Conservation (phyloP, 2,888 invertebrate genomes). For the Limnephilus marmoratus region DNA sequence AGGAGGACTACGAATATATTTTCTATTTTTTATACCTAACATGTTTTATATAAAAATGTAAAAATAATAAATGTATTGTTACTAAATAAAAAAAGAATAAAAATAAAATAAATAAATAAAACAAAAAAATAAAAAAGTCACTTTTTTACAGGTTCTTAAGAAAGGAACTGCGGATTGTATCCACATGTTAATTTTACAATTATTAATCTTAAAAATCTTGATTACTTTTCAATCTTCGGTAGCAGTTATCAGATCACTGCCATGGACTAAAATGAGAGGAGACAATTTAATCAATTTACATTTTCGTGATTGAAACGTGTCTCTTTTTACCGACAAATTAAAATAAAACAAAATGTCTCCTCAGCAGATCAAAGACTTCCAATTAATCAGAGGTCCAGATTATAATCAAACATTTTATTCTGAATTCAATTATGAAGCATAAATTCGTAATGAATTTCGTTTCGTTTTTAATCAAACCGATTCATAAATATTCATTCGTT, state of each 20-base stretch:
- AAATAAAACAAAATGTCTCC: conserved; percentile 2
- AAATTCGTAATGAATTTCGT: conserved; percentile 51
- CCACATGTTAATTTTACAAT: too few relatives aligned
- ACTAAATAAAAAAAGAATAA: too few relatives aligned
- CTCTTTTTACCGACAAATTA: background rate
- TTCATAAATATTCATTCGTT: conserved; percentile 56
- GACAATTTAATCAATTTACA: background rate
- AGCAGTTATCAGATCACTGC: background rate
- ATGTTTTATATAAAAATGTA: too few relatives aligned
- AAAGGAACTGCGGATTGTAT: too few relatives aligned
- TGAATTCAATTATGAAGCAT: conserved; percentile 33
- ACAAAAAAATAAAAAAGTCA: too few relatives aligned
- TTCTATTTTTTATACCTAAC: too few relatives aligned
- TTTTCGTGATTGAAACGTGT: background rate
- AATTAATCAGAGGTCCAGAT: conserved; percentile 51
- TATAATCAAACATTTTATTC: conserved; percentile 62
- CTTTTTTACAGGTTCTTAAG: too few relatives aligned
- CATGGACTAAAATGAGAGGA: background rate
- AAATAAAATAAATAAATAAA: too few relatives aligned
- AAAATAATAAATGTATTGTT: too few relatives aligned
- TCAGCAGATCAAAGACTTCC: conserved; percentile 35
- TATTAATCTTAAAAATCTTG: background rate
- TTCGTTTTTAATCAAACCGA: conserved; percentile 48
- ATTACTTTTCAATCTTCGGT: background rate
- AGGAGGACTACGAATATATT: too few relatives aligned